Evolutionary conservation across 2,888 invertebrate species (phyloP), one percentile per base, ranked within the genome.

Genomic region (Magallana nippona): DNA sequence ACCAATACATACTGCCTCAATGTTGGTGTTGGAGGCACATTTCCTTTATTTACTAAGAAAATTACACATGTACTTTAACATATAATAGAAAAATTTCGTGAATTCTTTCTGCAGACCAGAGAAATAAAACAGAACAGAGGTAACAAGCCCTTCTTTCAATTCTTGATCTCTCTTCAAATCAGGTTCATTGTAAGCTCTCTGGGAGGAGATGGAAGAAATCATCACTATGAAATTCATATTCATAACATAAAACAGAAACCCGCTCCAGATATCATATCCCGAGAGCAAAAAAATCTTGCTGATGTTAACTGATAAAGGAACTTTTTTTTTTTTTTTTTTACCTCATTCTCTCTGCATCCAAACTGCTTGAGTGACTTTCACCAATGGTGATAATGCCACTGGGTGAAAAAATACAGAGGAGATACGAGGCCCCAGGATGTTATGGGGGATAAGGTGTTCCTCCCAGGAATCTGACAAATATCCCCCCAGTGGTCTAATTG

Each of bases 381-480:
- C 71, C 32, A 27, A 32, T 27, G 27, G 71, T 71, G 71, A 71
- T 71, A 71, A 71, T 71, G 71, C 71, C 71, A 71, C 71, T 27
- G 71, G 27, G 27, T 71, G 71, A 71, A 71, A 71, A 71, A 27
- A 60, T 60, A 60, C 60, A 60, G 60, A 19, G 19, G 5, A 19
- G 60, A 60, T 60, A 60, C n/a, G n/a, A 60, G 71, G 32, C 27
- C 22, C 71, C 15, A 71, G 17, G 60, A 44, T 44, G 44, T 44
- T 44, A 8, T 44, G 13, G 27, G 27, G 32, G 71, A 15, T 32
- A 13, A 22, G 13, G 27, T 27, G 71, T 19, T 22, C 71, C 71
- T 71, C 71, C 71, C 32, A 27, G 62, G 55, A 82, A 82, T 55
- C 71, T 82, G 82, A 82, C 82, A 82, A 82, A 82, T 82, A 71